A percentile compares a stretch with the other conserved stretches of the same genome.
phyloP scores from a whole-genome alignment of 2,888 invertebrate species.

The Synergus umbraculus region DNA sequence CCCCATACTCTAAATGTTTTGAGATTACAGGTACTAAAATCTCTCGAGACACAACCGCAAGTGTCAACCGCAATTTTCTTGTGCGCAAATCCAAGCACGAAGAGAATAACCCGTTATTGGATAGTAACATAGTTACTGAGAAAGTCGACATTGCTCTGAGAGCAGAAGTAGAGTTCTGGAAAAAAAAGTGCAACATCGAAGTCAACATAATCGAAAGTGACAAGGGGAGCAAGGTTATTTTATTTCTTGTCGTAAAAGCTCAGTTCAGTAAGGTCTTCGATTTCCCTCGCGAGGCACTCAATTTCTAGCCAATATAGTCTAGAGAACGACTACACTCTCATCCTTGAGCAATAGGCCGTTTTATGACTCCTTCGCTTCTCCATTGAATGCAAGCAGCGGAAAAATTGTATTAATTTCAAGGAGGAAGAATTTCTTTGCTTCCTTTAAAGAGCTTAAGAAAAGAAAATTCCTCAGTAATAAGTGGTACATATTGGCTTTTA shows the following conservation, averaged over 20 bases:
- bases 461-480: neutral
- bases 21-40: conserved; percentile 39
- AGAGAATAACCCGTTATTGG: conserved; percentile 33
- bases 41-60: conserved; percentile 47
- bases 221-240: conserved; percentile 15
- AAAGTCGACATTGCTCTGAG: conserved; percentile 10
- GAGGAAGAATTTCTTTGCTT: conserved; percentile 19
- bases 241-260: conserved; percentile 27
- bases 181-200: conserved; percentile 37
- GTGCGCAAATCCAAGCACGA: conserved; percentile 23
- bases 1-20: neutral
- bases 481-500: conserved; percentile 16
- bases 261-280: conserved; percentile 28
- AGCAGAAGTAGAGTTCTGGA: conserved; percentile 12
- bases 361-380: conserved; percentile 11
- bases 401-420: conserved; percentile 37
- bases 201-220: conserved; percentile 37
- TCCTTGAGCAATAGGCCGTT: conserved; percentile 31
- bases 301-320: conserved; percentile 35
- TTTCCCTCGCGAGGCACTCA: conserved; percentile 35
- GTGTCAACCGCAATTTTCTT: conserved; percentile 54
- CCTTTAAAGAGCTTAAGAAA: conserved; percentile 2
- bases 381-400: conserved; percentile 21
- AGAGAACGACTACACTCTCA: conserved; percentile 22
- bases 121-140: conserved; percentile 25